Base-by-base conservation (phyloP, 2,113 vertebrate genomes). In the Erythrolamprus reginae region DNA sequence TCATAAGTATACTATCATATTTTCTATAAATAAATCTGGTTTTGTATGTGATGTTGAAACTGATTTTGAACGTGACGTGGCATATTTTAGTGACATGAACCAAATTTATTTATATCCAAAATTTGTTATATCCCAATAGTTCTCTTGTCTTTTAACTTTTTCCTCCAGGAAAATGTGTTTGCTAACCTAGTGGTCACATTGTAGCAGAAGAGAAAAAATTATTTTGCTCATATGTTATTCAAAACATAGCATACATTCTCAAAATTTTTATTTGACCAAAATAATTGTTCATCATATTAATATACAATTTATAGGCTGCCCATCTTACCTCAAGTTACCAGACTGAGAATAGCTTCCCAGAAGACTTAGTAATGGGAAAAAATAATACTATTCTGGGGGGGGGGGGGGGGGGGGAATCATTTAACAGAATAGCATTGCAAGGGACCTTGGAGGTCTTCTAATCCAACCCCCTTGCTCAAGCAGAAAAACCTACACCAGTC, bases 101-200 rank as follows among this genome's bases (percentile, higher is more conserved):
- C 21, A 65, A 1, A 92, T n/a, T n/a, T n/a, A n/a, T n/a, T n/a
- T n/a, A n/a, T n/a, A n/a, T n/a, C n/a, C n/a, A n/a, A n/a, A n/a
- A n/a, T 38, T 87, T 77, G 24, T 77, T 0, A 24, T 93, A 1
- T 90, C 26, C 17, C 0, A 86, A 21, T 33, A 10, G 7, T 58
- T 83, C 8, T 83, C 24, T 48, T 61, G 48, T 87, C 23, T 93
- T 8, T 24, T 90, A 91, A 89, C 91, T 24, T 94, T 38, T 88
- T 90, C 65, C 50, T 47, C 3, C 0, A 52, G 61, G 26, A 77
- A 82, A 42, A 45, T 45, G 1, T 53, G 53, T 65, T 70, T 77
- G 26, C 17, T 84, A n/a, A 47, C 10, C 23, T 42, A 9, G 15
- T 50, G n/a, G 17, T n/a, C 19, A 8, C 19, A n/a, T 26, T 28